Evolutionary conservation across 2,113 vertebrate species (phyloP).

Genomic region (Microtus richardsoni): DNA sequence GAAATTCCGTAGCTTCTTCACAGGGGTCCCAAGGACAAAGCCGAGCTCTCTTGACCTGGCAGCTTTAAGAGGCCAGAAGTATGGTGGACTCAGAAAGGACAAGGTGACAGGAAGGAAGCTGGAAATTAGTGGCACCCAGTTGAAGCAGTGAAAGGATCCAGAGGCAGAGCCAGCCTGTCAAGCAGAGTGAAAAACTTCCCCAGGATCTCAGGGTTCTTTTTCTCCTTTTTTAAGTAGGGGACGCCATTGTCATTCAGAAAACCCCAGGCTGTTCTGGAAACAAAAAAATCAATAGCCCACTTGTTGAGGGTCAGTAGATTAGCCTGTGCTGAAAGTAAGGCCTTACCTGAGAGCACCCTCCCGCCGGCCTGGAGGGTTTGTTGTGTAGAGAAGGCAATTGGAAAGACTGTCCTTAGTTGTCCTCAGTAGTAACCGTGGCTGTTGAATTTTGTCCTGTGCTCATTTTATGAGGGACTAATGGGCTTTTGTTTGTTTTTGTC

Average conservation of each 20-base stretch:
- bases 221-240: slow-evolving; percentile 33
- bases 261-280: slow-evolving; percentile 87
- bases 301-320: slow-evolving; percentile 91
- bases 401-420: slow-evolving; percentile 77
- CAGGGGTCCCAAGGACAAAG: neutral
- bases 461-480: slow-evolving; percentile 59
- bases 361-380: slow-evolving; percentile 80
- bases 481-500: slow-evolving; percentile 58
- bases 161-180: neutral
- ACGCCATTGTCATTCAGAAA: slow-evolving; percentile 85
- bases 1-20: neutral
- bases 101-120: slow-evolving; percentile 26
- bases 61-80: slow-evolving; percentile 25
- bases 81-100: neutral
- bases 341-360: slow-evolving; percentile 87
- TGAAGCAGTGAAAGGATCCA: slow-evolving; percentile 60
- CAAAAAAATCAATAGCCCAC: slow-evolving; percentile 90
- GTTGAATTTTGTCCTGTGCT: slow-evolving; percentile 76
- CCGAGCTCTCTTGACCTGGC: slow-evolving; percentile 25
- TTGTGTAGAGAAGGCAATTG: slow-evolving; percentile 82
- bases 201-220: slow-evolving; percentile 9
- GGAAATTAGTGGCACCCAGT: slow-evolving; percentile 1
- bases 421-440: slow-evolving; percentile 58
- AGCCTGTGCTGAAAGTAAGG: slow-evolving; percentile 88
- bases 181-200: slow-evolving; percentile 74